Evolutionary conservation across 2,113 vertebrate genomes (phyloP).

Genomic region (Amphiprion ocellaris): DNA sequence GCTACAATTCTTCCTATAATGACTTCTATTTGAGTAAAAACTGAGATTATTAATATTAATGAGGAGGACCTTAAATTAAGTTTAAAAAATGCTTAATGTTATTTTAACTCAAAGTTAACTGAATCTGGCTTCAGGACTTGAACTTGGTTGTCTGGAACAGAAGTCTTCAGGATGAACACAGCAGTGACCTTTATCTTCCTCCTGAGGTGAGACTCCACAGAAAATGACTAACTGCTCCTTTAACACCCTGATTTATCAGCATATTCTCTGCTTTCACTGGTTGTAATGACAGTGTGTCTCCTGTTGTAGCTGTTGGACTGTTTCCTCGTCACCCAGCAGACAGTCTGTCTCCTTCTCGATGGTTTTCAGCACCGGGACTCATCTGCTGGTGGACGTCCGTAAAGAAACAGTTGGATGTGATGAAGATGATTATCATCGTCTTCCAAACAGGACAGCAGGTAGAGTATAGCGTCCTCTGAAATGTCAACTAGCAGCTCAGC

Average conservation of each 20-base stretch:
- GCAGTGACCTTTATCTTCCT: slow-evolving; percentile 19
- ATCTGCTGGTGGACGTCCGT: slow-evolving; percentile 36
- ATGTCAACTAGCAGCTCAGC: no score
- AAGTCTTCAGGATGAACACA: slow-evolving; percentile 28
- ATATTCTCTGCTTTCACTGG: not conserved
- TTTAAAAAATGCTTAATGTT: not conserved
- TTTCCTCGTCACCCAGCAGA: not conserved
- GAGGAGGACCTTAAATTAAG: no score
- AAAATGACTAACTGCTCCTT: not conserved
- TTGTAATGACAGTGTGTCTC: not conserved
- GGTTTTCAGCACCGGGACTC: slow-evolving; percentile 52
- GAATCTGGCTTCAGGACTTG: no score
- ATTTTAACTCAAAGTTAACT: no score
- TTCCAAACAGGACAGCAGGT: not conserved
- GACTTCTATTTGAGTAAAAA: not conserved
- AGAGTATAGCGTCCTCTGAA: not conserved
- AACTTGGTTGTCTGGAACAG: no score
- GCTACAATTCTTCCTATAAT: no score
- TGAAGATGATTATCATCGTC: not conserved
- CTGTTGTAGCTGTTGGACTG: slow-evolving; percentile 7
- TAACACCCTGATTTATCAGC: not conserved
- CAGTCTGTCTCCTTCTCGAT: not conserved
- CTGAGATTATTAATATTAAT: no score
- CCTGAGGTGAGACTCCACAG: slow-evolving; percentile 49
- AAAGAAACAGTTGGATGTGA: not conserved